phyloP scores from a whole-genome alignment of 2,888 invertebrate species.

The Schrankia costaestrigalis region DNA sequence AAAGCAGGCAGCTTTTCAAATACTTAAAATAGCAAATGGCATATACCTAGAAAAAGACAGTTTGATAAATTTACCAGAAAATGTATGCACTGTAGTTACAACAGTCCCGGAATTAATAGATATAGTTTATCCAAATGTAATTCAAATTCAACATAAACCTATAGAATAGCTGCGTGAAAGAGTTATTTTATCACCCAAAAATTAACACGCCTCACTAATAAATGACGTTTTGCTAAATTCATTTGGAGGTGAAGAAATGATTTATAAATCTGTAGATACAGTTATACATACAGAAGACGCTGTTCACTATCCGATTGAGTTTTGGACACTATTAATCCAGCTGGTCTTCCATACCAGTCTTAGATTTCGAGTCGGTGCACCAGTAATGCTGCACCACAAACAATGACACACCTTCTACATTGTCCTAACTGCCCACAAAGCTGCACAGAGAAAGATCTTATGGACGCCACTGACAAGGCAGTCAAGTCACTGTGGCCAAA shows the following conservation, averaged over 20 bases:
- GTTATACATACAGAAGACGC: background rate
- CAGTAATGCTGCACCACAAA: slow-evolving; percentile 9
- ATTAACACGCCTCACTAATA: background rate
- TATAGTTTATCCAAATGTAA: background rate
- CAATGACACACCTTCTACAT: no score
- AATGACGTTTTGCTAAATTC: background rate
- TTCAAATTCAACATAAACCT: background rate
- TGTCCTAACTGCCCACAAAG: no score
- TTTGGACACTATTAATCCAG: background rate
- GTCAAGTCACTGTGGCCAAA: no score
- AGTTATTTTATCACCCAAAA: background rate
- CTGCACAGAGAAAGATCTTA: no score
- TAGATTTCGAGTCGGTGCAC: background rate
- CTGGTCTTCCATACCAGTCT: background rate
- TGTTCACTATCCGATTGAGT: background rate
- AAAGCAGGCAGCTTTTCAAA: slow-evolving; percentile 14
- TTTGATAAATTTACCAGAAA: slow-evolving; percentile 1
- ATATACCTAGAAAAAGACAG: slow-evolving; percentile 3
- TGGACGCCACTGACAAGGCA: no score
- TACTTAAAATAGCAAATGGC: slow-evolving; percentile 21
- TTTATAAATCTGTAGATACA: background rate
- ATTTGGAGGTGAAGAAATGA: background rate
- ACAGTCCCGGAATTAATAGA: background rate
- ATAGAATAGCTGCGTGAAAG: slow-evolving; percentile 1
- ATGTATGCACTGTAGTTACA: slow-evolving; percentile 1